These are phyloP conservation scores for Azorinus chamasolen DNA, from an alignment of 2,888 invertebrate genomes.

Conservation along the genomic window DNA sequence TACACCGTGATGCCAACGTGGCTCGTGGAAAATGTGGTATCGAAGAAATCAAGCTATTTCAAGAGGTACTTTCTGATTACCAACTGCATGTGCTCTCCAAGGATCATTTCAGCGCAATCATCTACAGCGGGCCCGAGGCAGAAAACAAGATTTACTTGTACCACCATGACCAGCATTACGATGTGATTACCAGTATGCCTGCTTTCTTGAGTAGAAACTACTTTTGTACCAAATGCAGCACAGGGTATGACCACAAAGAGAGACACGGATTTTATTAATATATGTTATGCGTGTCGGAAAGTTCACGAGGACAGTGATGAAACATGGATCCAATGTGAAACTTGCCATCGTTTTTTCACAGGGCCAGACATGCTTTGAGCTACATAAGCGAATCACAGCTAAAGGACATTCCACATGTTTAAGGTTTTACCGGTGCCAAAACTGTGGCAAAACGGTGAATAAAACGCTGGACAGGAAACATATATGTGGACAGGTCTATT, in stretches of 20 bases:
- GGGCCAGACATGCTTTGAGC: slow-evolving; percentile 18
- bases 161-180: too few relatives aligned
- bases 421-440: slow-evolving; percentile 6
- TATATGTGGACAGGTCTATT: neutral
- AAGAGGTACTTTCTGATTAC: slow-evolving; percentile 19
- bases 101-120: slow-evolving; percentile 38
- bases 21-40: slow-evolving; percentile 11
- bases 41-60: slow-evolving; percentile 33
- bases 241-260: slow-evolving; percentile 21
- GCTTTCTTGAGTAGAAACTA: slow-evolving; percentile 35
- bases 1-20: slow-evolving; percentile 25
- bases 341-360: neutral
- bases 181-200: slow-evolving; percentile 48
- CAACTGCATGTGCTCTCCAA: slow-evolving; percentile 37
- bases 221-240: slow-evolving; percentile 24
- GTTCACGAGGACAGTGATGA: slow-evolving; percentile 3
- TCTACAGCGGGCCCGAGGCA: slow-evolving; percentile 33
- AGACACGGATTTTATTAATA: slow-evolving; percentile 6
- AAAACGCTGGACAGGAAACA: neutral
- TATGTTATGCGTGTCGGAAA: slow-evolving; percentile 31
- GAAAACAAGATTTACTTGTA: slow-evolving; percentile 23
- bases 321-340: neutral
- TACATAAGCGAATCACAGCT: slow-evolving; percentile 1
- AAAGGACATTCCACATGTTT: slow-evolving; percentile 15
- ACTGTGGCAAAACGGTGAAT: slow-evolving; percentile 9